Evolutionary conservation across 2,888 invertebrate species (phyloP).

Genomic region (Orthosia cruda): DNA sequence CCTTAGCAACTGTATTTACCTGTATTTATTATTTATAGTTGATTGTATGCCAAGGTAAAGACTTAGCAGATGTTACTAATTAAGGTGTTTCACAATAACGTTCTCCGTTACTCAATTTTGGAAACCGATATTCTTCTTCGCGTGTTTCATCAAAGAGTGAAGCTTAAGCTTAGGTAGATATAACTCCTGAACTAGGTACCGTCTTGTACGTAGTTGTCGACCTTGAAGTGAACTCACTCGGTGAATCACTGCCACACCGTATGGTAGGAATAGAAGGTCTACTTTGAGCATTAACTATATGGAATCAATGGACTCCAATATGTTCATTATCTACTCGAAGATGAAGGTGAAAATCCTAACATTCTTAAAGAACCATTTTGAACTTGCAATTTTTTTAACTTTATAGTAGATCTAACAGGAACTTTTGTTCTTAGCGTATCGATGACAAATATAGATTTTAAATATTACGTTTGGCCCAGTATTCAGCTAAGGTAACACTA

Average conservation of each 20-base stretch:
- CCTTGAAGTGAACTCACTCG: slow-evolving; percentile 65
- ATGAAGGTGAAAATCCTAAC: not conserved
- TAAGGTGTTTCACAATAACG: not conserved
- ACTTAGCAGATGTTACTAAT: not conserved
- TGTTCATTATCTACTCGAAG: not conserved
- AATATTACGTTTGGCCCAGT: too few species aligned
- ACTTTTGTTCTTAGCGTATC: too few species aligned
- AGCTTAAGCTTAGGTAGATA: slow-evolving; percentile 46
- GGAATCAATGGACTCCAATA: not conserved
- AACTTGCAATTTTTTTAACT: not conserved
- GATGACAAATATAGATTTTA: too few species aligned
- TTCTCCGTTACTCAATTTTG: slow-evolving; percentile 16
- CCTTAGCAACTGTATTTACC: slow-evolving; percentile 17
- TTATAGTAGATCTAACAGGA: not conserved
- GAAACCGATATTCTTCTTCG: slow-evolving; percentile 29
- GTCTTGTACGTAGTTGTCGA: slow-evolving; percentile 59
- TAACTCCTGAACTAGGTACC: slow-evolving; percentile 50
- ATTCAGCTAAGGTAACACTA: too few species aligned
- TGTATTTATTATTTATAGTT: not conserved
- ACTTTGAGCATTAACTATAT: not conserved
- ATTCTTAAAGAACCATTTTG: not conserved
- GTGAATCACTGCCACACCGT: slow-evolving; percentile 43
- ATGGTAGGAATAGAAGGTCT: slow-evolving; percentile 29
- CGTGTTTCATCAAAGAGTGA: slow-evolving; percentile 51
- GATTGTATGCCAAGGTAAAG: too few species aligned